These are phyloP conservation scores for Microctenopoma stevenorrisi DNA, from an alignment of 2,797 vertebrate species.

Conservation along the genomic window DNA sequence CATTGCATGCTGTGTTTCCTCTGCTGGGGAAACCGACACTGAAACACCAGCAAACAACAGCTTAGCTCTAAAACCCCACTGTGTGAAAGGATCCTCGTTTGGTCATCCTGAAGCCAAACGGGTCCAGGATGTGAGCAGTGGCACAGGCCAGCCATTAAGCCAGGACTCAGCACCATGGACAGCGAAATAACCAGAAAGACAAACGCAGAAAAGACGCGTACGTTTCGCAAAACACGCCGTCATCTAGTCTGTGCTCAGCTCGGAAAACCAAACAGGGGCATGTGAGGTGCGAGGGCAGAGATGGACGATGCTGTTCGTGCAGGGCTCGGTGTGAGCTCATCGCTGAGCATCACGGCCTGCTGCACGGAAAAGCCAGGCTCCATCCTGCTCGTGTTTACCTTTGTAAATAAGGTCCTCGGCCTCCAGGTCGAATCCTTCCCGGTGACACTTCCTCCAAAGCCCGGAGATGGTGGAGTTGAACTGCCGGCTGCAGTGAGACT, in stretches of 20 bases:
- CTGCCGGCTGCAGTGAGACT: conserved; percentile 91
- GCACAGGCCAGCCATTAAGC: conserved; percentile 10
- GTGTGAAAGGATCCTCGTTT: conserved; percentile 19
- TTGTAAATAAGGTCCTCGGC: conserved; percentile 91
- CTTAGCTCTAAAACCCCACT: background rate
- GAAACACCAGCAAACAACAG: background rate
- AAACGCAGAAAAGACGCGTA: background rate
- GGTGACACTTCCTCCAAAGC: conserved; percentile 91
- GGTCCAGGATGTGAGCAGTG: conserved; percentile 12
- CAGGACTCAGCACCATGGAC: conserved; percentile 68
- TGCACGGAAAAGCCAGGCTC: conserved; percentile 27
- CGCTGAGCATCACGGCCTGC: conserved; percentile 68
- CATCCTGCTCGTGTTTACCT: conserved; percentile 81
- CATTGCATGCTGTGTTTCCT: conserved; percentile 7
- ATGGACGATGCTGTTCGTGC: conserved; percentile 26
- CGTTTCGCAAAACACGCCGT: background rate
- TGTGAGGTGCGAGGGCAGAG: background rate
- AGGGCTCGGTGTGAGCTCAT: conserved; percentile 58
- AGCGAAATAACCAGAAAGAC: conserved; percentile 30
- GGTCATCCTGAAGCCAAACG: conserved; percentile 1
- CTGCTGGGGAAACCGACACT: background rate
- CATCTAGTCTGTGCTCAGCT: background rate
- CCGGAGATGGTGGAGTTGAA: conserved; percentile 92
- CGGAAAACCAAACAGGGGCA: background rate
- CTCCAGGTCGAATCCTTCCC: conserved; percentile 91